Evolutionary conservation across 2,888 invertebrate genomes (phyloP).

Genomic region (Campoplex nolae): DNA sequence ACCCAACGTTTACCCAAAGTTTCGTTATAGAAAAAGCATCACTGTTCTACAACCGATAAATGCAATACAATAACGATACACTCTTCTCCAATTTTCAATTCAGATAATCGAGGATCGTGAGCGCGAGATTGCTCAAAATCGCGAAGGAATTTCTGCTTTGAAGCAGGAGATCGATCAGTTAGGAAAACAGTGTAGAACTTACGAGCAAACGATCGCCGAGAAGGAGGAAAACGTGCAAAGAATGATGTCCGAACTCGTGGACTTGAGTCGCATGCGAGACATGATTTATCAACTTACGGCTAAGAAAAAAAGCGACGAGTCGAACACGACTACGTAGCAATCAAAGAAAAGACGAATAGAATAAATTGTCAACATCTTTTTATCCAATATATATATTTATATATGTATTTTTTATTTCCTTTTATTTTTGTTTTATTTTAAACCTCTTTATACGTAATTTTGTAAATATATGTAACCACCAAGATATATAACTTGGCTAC

Average conservation of each 20-base stretch:
- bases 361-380: constrained; percentile 45
- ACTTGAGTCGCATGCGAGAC: constrained; percentile 80
- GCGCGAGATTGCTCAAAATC: constrained; percentile 75
- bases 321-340: constrained; percentile 61
- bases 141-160: constrained; percentile 77
- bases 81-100: neutral
- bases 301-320: constrained; percentile 76
- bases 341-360: constrained; percentile 45
- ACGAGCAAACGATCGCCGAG: constrained; percentile 76
- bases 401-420: constrained; percentile 32
- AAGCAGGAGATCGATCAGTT: constrained; percentile 79
- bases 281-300: constrained; percentile 82
- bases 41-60: neutral
- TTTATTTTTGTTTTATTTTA: constrained; percentile 41
- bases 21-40: neutral
- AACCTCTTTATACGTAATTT: constrained; percentile 53
- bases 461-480: constrained; percentile 68
- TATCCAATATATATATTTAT: constrained; percentile 32
- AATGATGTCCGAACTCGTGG: constrained; percentile 75
- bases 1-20: neutral
- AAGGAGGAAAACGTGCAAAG: constrained; percentile 76
- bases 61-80: too few species aligned
- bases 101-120: constrained; percentile 77
- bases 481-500: constrained; percentile 62
- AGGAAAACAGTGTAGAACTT: constrained; percentile 73